These are phyloP conservation scores for Neodontobutis hainanensis DNA, from an alignment of 2,113 vertebrate genomes.

Conservation along the genomic window DNA sequence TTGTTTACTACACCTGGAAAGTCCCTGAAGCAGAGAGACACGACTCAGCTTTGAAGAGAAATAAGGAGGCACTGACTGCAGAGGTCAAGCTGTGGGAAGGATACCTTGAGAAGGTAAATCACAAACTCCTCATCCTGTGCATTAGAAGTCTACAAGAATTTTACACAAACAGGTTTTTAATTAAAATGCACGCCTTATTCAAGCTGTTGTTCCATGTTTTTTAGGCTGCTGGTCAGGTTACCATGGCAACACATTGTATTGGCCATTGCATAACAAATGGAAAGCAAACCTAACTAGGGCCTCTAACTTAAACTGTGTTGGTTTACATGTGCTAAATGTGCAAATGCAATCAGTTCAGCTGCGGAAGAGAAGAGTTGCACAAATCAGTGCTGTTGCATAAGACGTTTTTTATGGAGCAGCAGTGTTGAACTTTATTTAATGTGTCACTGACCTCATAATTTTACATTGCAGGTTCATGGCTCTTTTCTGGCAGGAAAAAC, in stretches of 20 bases:
- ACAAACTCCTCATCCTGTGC: not conserved
- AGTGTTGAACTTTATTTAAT: no score
- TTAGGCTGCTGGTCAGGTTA: no score
- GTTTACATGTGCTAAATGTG: no score
- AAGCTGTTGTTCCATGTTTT: no score
- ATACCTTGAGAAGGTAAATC: slow-evolving; percentile 70
- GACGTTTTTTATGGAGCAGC: no score
- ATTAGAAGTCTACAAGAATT: not conserved
- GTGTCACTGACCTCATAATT: not conserved
- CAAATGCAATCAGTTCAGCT: not conserved
- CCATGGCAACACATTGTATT: no score
- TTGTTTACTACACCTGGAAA: slow-evolving; percentile 59
- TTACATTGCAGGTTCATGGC: slow-evolving; percentile 1
- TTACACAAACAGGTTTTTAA: not conserved
- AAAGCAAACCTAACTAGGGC: not conserved
- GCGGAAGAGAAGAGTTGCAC: no score
- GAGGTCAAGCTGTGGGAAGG: slow-evolving; percentile 78
- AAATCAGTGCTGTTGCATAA: no score
- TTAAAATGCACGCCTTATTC: no score
- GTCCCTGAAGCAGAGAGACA: slow-evolving; percentile 76
- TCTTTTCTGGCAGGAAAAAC: slow-evolving; percentile 59
- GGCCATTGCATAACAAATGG: not conserved
- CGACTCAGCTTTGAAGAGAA: slow-evolving; percentile 70
- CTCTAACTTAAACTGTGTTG: no score
- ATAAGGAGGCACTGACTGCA: slow-evolving; percentile 48